These are phyloP conservation scores for Python bivittatus DNA, from an alignment of 2,113 vertebrate species.

Conservation along the genomic window DNA sequence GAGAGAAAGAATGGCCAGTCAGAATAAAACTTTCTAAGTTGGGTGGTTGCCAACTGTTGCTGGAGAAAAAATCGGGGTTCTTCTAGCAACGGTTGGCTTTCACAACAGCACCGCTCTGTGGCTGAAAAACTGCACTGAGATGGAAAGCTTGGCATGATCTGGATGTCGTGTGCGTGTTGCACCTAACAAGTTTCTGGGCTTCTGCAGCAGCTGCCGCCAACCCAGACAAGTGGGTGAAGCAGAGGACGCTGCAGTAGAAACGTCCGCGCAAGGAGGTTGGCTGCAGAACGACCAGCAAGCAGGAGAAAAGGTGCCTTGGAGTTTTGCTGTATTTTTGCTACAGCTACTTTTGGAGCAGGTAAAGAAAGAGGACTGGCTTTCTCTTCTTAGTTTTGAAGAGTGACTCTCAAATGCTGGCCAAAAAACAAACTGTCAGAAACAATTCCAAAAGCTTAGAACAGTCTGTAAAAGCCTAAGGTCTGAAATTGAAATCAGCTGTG, in stretches of 20 bases:
- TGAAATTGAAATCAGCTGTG: neutral
- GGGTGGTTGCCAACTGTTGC: neutral
- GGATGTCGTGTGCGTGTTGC: neutral
- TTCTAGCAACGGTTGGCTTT: conserved; percentile 62
- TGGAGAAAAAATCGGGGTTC: neutral
- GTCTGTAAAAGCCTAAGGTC: neutral
- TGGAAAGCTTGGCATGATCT: neutral
- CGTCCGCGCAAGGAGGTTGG: neutral
- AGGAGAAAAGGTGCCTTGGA: neutral
- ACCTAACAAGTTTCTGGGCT: neutral
- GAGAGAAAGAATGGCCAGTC: neutral
- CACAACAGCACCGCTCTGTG: conserved; percentile 81
- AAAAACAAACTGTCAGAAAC: neutral
- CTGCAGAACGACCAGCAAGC: neutral
- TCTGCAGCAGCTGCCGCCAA: neutral
- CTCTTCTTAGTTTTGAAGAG: neutral
- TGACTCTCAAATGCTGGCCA: neutral
- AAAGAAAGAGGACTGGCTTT: neutral
- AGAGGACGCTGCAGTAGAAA: neutral
- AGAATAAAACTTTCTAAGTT: neutral
- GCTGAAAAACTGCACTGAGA: conserved; percentile 65
- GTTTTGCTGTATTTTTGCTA: neutral
- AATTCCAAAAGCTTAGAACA: neutral
- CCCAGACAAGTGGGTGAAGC: neutral
- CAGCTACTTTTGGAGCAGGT: neutral